Conservation (phyloP, 35 echinoderm and acorn worm genomes). For the Eucidaris tribuloides region DNA sequence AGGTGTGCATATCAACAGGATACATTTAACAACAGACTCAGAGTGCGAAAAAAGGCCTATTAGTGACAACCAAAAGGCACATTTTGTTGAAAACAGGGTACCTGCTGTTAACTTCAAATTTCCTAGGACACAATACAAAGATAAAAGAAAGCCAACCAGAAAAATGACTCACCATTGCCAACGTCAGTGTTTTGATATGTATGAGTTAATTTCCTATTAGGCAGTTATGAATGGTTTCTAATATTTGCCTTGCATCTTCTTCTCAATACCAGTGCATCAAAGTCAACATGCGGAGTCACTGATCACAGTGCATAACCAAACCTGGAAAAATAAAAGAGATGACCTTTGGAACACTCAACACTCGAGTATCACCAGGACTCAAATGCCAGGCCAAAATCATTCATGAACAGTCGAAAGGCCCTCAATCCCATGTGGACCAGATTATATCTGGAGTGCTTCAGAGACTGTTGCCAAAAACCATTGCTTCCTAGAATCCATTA, state of each 20-base stretch:
- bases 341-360: neutral
- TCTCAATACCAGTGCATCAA: neutral
- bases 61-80: neutral
- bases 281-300: neutral
- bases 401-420: neutral
- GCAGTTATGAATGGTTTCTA: conserved; percentile 22
- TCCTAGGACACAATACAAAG: neutral
- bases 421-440: neutral
- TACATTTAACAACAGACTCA: too few relatives aligned
- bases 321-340: conserved; percentile 29
- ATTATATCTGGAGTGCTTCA: neutral
- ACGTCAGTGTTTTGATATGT: neutral
- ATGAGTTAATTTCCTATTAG: neutral
- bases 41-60: neutral
- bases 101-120: neutral
- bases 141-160: neutral
- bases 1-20: too few relatives aligned
- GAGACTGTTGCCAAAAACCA: neutral
- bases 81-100: conserved; percentile 4
- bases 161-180: neutral
- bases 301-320: neutral
- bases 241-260: conserved; percentile 42
- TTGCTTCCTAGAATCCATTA: neutral
- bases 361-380: conserved; percentile 9
- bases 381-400: neutral